Conservation (phyloP, 2,113 vertebrate species). For the Paratilapia polleni region DNA sequence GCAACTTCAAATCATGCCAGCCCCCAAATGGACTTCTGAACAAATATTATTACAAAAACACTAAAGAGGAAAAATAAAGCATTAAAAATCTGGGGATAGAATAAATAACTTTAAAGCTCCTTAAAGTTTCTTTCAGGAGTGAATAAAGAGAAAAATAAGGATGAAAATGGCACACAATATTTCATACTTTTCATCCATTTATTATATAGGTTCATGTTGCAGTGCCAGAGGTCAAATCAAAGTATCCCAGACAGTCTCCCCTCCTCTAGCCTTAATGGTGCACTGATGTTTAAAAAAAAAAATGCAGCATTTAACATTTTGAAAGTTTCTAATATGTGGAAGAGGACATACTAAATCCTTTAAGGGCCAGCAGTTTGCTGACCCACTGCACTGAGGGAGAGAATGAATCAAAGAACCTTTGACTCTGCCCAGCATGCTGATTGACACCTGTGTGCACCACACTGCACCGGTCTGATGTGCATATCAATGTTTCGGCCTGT, state of each 20-base stretch:
- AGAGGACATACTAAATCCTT: neutral
- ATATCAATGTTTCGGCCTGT: slow-evolving; percentile 64
- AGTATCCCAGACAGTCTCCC: neutral
- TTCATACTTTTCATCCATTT: neutral
- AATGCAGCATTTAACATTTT: slow-evolving; percentile 9
- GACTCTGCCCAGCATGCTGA: slow-evolving; percentile 70
- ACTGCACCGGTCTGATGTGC: slow-evolving; percentile 38
- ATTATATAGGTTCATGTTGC: neutral
- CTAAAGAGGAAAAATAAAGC: neutral
- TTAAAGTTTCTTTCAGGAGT: neutral
- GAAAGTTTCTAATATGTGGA: slow-evolving; percentile 4
- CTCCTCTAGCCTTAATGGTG: rapidly evolving
- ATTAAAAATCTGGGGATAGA: rapidly evolving
- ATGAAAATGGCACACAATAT: neutral
- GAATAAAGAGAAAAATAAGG: neutral
- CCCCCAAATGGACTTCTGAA: neutral
- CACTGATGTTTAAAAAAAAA: slow-evolving; percentile 1
- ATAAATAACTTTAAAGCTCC: rapidly evolving
- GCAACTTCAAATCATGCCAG: neutral
- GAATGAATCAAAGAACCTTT: slow-evolving; percentile 58
- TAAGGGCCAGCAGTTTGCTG: neutral
- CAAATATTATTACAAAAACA: neutral
- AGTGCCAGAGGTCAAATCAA: neutral
- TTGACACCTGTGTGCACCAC: slow-evolving; percentile 71
- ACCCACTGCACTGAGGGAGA: neutral